phyloP scores from a whole-genome alignment of 2,888 invertebrate genomes.

The Chrysolina americana region DNA sequence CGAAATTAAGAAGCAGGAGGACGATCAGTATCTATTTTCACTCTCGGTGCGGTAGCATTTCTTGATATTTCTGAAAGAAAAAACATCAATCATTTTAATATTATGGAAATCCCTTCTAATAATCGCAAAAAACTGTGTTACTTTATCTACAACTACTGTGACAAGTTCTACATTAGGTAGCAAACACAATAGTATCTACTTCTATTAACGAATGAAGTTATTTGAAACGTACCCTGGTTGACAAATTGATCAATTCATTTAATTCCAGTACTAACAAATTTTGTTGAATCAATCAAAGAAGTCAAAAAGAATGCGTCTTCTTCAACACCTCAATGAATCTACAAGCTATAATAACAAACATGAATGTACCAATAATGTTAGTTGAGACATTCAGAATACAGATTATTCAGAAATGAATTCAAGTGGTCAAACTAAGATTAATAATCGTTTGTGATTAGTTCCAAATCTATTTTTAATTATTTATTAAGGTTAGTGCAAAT shows the following conservation, averaged over 20 bases:
- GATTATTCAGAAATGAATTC: not conserved
- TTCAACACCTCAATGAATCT: not conserved
- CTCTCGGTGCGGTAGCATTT: conserved; percentile 62
- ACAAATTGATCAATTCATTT: not conserved
- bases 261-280: too few species aligned
- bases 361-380: not conserved
- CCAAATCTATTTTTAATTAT: too few species aligned
- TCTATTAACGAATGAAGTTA: conserved; percentile 20
- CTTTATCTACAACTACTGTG: conserved; percentile 42
- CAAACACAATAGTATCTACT: conserved; percentile 56
- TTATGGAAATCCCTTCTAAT: not conserved
- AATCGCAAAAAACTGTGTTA: conserved; percentile 21
- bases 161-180: conserved; percentile 53
- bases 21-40: conserved; percentile 53
- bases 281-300: not conserved
- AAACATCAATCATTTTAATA: conserved; percentile 35
- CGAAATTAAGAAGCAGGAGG: conserved; percentile 13
- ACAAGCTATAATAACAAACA: not conserved
- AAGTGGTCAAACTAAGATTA: not conserved
- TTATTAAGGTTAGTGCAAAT: too few species aligned
- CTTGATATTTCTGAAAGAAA: conserved; percentile 64
- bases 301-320: not conserved
- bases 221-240: conserved; percentile 27
- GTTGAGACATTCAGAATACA: not conserved
- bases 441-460: not conserved